Base-by-base conservation (phyloP, 2,113 vertebrate genomes). In the Scophthalmus maximus region DNA sequence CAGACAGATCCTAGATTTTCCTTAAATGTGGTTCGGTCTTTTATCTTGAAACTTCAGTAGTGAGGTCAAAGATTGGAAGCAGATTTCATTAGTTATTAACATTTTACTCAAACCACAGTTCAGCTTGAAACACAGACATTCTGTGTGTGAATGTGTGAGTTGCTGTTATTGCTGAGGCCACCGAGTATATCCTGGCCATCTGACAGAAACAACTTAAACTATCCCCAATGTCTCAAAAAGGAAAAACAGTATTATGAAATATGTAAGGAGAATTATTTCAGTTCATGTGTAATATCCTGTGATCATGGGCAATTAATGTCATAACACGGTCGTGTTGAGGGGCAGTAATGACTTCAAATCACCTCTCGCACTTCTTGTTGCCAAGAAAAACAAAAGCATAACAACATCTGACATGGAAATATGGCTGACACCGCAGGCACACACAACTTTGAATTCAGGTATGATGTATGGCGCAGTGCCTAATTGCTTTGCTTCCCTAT, bases 341-440 rank as follows among this genome's bases (percentile, higher is more conserved):
- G 52, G 68, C 55, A 63, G 64, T 70, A 78, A 82, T 72, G 49
- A 57, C 73, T 64, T 76, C 76, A 79, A 74, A 74, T 89, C 73
- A 81, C 84, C 26, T 2, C 52, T 69, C 61, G 76, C 62, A 73
- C 75, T 68, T 58, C 69, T 55, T 26, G 56, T 63, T 73, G 81
- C 85, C 85, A 90, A 88, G 84, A 83, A 86, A 51, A 86, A 85
- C 84, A 78, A 69, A 26, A 40, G 86, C 79, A 70, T 18, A 46
- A 46, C 42, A 82, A 63, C 76, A 85, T 69, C 51, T 81, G 67
- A 81, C 40, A 15, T 64, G 67, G 68, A 87, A 88, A 88, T 76
- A 79, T 68, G 73, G 74, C 70, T 29, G 66, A 73, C 83, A 62
- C 63, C 3, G 27, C 47, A 44, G 23, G 50, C 66, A 29, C 57